These are phyloP conservation scores for Triplophysa siluroides DNA, from an alignment of 2,113 vertebrate genomes.

Conservation along the genomic window DNA sequence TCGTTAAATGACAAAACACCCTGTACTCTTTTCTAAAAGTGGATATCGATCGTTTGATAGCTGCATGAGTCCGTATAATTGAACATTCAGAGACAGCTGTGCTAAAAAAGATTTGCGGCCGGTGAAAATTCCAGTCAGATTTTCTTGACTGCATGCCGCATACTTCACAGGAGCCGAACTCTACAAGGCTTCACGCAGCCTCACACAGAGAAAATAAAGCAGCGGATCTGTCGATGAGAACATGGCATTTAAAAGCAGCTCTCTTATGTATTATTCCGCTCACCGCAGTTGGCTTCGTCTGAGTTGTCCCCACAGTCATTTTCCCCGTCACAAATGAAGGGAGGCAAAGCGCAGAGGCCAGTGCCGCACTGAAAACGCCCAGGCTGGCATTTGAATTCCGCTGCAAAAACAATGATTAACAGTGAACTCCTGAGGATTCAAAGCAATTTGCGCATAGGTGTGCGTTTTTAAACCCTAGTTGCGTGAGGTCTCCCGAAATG, in stretches of 20 bases:
- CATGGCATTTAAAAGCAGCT: constrained; percentile 12
- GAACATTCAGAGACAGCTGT: constrained; percentile 43
- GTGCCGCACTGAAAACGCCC: constrained; percentile 97
- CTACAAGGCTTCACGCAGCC: neutral
- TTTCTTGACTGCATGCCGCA: constrained; percentile 16
- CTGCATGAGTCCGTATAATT: constrained; percentile 38
- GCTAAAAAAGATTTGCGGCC: constrained; percentile 48
- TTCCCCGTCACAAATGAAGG: constrained; percentile 98
- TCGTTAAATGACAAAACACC: constrained; percentile 36
- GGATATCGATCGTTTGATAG: constrained; percentile 46
- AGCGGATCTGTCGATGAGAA: constrained; percentile 19
- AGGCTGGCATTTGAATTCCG: constrained; percentile 97
- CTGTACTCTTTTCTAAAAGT: constrained; percentile 41
- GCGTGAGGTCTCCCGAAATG: constrained; percentile 24
- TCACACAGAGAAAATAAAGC: constrained; percentile 5
- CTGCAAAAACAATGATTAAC: constrained; percentile 67
- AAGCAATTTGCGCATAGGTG: constrained; percentile 12
- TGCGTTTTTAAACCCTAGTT: constrained; percentile 9
- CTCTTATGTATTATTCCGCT: constrained; percentile 48
- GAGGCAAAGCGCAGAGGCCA: constrained; percentile 93
- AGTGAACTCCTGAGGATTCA: constrained; percentile 20
- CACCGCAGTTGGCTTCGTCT: constrained; percentile 96
- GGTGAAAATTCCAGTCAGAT: constrained; percentile 44
- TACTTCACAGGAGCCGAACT: constrained; percentile 33
- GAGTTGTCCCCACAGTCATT: constrained; percentile 99